Evolutionary conservation across 1,140 invertebrate genomes (phyloP), one percentile per base, ranked within the genome.

Genomic region (Drosophila obscura): DNA sequence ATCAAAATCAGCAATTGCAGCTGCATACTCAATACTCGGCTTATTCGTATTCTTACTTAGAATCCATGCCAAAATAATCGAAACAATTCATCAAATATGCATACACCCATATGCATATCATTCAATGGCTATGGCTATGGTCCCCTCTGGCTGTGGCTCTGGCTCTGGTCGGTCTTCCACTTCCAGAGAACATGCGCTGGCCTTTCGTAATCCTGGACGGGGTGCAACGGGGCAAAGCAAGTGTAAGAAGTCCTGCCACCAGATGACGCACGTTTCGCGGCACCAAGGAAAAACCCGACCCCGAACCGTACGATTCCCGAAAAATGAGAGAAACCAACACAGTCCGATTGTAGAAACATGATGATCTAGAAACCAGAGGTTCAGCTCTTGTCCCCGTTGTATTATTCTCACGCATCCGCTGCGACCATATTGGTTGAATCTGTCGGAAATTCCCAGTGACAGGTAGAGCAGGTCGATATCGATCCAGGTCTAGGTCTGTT

Each of bases 371-470:
- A 74, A 63, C 52, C 55, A 41, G 16, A 50, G 46, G 43, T 39
- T 39, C 35, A 4, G 0, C 3, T 35, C 31, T 35, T 1, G 31
- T 9, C 31, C 0, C 3, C 22, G 31, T 13, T 11, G 35, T 4
- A 11, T 45, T 39, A 62, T 57, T 80, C 64, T 74, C 77, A 80
- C 68, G 61, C 61, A 67, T 45, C 35, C 13, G 31, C 11, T 19
- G n/a, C 44, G 50, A 58, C 65, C 80, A 83, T 83, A 83, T 83
- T 75, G 76, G 80, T 83, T 79, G 61, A 74, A 55, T 11, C 43
- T 16, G 52, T 6, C 75, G 80, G 80, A 72, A 83, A 84, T 83
- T 64, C 80, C 80, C 66, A 50, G 49, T 53, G 45, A 22, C 55
- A 83, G 59, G 62, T 75, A 76, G 77, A 19, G 5, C 28, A 46